A percentile compares a stretch with the other conserved stretches of the same genome.
phyloP scores from a whole-genome alignment of 2,888 invertebrate species.

The Brachyopa scutellaris region DNA sequence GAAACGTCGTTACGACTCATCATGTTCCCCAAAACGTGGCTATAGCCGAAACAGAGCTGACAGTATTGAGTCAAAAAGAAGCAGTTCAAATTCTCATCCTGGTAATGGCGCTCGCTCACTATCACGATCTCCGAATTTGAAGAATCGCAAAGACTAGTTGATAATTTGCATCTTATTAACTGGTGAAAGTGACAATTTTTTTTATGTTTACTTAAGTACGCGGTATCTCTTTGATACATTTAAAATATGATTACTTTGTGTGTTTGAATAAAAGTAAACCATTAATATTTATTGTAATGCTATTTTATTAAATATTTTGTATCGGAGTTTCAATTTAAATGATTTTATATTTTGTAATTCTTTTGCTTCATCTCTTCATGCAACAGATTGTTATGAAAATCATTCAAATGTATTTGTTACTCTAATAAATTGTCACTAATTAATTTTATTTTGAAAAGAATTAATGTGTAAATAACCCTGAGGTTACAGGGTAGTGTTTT shows the following conservation, averaged over 20 bases:
- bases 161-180: constrained; percentile 27
- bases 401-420: background rate
- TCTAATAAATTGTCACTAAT: constrained; percentile 4
- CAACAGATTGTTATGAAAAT: background rate
- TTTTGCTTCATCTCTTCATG: background rate
- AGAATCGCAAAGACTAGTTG: constrained; percentile 52
- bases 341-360: constrained; percentile 6
- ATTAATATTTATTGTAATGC: constrained; percentile 11
- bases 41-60: constrained; percentile 37
- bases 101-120: constrained; percentile 33
- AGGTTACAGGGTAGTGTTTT: too few relatives aligned
- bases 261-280: constrained; percentile 8
- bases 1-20: constrained; percentile 46
- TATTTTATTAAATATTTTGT: constrained; percentile 14
- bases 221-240: constrained; percentile 5
- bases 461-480: too few relatives aligned
- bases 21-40: constrained; percentile 45
- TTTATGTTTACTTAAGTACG: constrained; percentile 4
- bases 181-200: background rate
- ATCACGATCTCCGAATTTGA: constrained; percentile 48
- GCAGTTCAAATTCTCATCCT: constrained; percentile 47
- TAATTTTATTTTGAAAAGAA: background rate
- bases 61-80: constrained; percentile 57
- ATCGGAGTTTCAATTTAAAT: constrained; percentile 8
- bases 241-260: constrained; percentile 7